Evolutionary conservation across 2,888 invertebrate species (phyloP).

Genomic region (Agrotis puta): DNA sequence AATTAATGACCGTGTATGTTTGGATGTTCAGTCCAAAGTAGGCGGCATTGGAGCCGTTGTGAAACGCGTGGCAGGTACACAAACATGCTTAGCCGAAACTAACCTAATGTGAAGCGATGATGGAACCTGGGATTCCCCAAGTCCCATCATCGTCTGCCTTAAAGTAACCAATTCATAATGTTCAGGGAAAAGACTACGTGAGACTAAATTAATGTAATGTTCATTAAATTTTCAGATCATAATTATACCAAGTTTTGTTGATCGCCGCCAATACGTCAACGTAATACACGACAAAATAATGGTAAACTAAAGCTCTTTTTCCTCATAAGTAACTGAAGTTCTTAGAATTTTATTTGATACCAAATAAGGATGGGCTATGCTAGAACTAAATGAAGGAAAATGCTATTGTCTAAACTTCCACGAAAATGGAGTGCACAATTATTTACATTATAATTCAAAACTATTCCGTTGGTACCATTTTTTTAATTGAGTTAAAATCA

Average conservation of each 20-base stretch:
- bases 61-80: neutral
- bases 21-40: neutral
- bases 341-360: neutral
- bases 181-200: too few species aligned
- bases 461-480: too few species aligned
- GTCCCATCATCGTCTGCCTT: too few species aligned
- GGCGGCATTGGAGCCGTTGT: neutral
- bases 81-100: too few species aligned
- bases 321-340: neutral
- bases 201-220: neutral
- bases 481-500: too few species aligned
- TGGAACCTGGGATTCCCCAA: too few species aligned
- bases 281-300: conserved; percentile 84
- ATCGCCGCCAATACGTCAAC: conserved; percentile 67
- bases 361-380: neutral
- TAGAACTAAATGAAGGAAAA: neutral
- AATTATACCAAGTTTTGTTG: conserved; percentile 73
- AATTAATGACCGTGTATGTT: too few species aligned
- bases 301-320: conserved; percentile 69
- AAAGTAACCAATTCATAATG: too few species aligned
- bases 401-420: neutral
- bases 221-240: conserved; percentile 75
- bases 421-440: too few species aligned
- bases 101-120: too few species aligned
- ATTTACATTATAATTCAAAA: too few species aligned